A percentile compares a stretch with the other conserved stretches of the same genome.
Evolutionary conservation across 2,113 vertebrate species (phyloP).

Genomic region (Ovis canadensis): DNA sequence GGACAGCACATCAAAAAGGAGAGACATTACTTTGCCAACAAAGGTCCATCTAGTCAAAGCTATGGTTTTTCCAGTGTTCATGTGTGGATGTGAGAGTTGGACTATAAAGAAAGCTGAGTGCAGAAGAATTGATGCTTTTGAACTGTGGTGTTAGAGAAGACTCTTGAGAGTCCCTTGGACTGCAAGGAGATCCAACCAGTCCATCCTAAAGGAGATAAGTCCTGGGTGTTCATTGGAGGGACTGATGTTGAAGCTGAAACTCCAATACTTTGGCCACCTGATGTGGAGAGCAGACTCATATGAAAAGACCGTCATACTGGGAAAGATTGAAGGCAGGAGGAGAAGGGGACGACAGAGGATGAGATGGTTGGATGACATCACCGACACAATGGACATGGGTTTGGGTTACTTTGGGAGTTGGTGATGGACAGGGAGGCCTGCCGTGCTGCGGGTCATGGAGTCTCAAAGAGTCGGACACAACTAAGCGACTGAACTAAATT

Average conservation of each 20-base stretch:
- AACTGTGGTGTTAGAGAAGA: neutral
- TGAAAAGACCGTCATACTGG: neutral
- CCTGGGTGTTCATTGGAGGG: neutral
- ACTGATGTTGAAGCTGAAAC: neutral
- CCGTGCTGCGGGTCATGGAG: neutral
- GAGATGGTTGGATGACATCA: neutral
- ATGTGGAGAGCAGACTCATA: neutral
- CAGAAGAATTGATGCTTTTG: no score
- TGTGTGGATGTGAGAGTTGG: no score
- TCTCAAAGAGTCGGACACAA: neutral
- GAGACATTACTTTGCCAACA: no score
- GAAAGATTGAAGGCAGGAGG: neutral
- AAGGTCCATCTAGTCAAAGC: no score
- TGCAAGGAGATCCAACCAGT: neutral
- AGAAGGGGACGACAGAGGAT: neutral
- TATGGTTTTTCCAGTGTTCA: no score
- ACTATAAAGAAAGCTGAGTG: no score
- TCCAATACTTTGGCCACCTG: neutral
- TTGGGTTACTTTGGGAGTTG: neutral
- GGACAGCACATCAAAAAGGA: no score
- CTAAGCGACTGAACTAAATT: neutral
- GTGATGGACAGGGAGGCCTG: neutral
- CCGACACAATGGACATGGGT: neutral
- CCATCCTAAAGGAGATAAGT: neutral
- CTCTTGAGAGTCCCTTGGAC: neutral